A percentile compares a stretch with the other conserved stretches of the same genome.
Evolutionary conservation across 2,888 invertebrate species (phyloP).

Genomic region (Scelioninae gen. 1): DNA sequence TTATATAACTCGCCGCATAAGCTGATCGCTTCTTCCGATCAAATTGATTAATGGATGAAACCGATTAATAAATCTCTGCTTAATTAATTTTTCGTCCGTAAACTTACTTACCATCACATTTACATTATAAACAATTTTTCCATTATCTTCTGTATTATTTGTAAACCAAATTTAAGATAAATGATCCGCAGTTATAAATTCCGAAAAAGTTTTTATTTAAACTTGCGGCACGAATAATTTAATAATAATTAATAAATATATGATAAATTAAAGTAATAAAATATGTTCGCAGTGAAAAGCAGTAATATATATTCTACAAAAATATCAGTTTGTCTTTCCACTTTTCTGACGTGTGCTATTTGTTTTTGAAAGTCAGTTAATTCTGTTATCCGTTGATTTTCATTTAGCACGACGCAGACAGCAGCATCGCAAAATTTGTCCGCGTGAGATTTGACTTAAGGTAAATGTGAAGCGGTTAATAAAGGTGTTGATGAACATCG

Average conservation of each 20-base stretch:
- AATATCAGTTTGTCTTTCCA: too few species aligned
- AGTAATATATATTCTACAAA: too few species aligned
- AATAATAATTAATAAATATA: too few species aligned
- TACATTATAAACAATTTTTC: neutral
- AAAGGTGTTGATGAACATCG: slow-evolving; percentile 61
- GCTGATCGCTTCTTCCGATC: slow-evolving; percentile 10
- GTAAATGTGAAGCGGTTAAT: slow-evolving; percentile 54
- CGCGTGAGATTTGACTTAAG: slow-evolving; percentile 51
- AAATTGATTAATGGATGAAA: slow-evolving; percentile 25
- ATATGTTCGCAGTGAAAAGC: too few species aligned
- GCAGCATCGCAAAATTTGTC: slow-evolving; percentile 19
- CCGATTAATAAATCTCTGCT: slow-evolving; percentile 16
- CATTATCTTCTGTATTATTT: neutral
- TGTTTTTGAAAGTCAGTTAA: slow-evolving; percentile 14
- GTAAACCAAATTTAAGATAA: neutral
- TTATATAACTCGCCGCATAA: neutral
- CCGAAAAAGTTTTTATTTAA: too few species aligned
- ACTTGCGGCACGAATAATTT: too few species aligned
- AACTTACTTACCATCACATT: neutral
- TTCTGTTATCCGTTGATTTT: slow-evolving; percentile 35
- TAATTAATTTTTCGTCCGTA: slow-evolving; percentile 7
- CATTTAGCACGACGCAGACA: slow-evolving; percentile 6
- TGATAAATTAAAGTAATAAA: too few species aligned
- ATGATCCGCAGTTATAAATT: too few species aligned
- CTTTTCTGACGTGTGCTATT: too few species aligned